Percentiles rank a stretch among this genome's conserved stretches.
phyloP scores from a whole-genome alignment of 2,113 vertebrate genomes.

The Triplophysa rosa region DNA sequence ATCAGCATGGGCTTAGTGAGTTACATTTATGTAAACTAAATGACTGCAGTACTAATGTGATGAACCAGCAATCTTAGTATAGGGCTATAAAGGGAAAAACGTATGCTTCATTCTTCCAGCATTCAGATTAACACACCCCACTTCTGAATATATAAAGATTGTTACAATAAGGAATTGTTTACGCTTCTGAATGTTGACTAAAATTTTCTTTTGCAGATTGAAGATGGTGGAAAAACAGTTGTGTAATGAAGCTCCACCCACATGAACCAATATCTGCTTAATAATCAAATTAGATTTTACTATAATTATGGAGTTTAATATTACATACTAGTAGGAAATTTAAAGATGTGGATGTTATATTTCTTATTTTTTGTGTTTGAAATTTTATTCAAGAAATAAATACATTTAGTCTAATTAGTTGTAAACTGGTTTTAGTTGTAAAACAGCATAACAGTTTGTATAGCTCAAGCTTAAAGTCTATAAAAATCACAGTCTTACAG shows the following conservation, averaged over 20 bases:
- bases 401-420: too few species aligned
- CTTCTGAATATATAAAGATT: background rate
- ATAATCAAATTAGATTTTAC: background rate
- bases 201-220: slow-evolving; percentile 34
- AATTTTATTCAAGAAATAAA: too few species aligned
- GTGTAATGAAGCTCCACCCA: slow-evolving; percentile 2
- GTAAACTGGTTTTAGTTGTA: too few species aligned
- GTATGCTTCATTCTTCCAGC: slow-evolving; percentile 51
- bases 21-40: slow-evolving; percentile 42
- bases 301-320: background rate
- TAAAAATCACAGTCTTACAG: too few species aligned
- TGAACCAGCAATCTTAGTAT: background rate
- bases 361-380: too few species aligned
- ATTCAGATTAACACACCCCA: background rate
- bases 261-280: background rate
- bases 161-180: background rate
- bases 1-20: slow-evolving; percentile 84
- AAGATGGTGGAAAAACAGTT: slow-evolving; percentile 13
- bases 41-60: background rate
- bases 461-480: too few species aligned
- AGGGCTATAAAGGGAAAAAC: slow-evolving; percentile 21
- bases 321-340: too few species aligned
- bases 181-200: slow-evolving; percentile 45
- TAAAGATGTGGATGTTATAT: too few species aligned
- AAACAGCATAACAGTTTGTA: too few species aligned